Evolutionary conservation across 2,797 vertebrate species (phyloP).

Genomic region (Sebastes elongatus): DNA sequence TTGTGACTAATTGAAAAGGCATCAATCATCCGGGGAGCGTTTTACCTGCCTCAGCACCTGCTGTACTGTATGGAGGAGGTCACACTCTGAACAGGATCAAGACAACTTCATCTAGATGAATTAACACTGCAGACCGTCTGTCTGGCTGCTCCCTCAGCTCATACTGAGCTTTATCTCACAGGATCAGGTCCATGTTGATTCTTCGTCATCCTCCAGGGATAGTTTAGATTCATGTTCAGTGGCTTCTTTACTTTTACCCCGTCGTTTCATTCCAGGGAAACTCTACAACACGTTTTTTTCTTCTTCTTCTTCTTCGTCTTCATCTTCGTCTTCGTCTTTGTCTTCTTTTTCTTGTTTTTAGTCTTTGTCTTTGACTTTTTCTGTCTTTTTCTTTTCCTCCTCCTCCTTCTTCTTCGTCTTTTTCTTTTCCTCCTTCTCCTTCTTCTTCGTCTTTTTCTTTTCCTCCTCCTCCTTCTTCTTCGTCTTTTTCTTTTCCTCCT

Average conservation of each 20-base stretch:
- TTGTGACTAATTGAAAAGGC: conserved; percentile 77
- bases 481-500: no score
- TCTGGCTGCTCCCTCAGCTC: background rate
- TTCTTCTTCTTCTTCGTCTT: no score
- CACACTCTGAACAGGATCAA: conserved; percentile 42
- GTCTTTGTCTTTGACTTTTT: no score
- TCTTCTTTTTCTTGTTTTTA: no score
- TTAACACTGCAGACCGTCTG: conserved; percentile 18
- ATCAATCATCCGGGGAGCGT: conserved; percentile 81
- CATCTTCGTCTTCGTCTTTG: accelerated
- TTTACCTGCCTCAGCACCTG: conserved; percentile 78
- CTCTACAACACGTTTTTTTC: no score
- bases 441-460: no score
- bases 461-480: no score
- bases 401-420: no score
- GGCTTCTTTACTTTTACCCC: background rate
- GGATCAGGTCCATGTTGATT: background rate
- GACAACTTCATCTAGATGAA: conserved; percentile 61
- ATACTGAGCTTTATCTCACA: background rate
- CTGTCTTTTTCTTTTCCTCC: no score
- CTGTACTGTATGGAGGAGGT: conserved; percentile 49
- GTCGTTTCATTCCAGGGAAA: no score
- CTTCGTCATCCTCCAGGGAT: background rate
- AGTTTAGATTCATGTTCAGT: background rate
- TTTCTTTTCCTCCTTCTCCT: no score